A percentile compares a stretch with the other conserved stretches of the same genome.
Conservation (phyloP, 2,113 vertebrate genomes). For the Salvelinus fontinalis region DNA sequence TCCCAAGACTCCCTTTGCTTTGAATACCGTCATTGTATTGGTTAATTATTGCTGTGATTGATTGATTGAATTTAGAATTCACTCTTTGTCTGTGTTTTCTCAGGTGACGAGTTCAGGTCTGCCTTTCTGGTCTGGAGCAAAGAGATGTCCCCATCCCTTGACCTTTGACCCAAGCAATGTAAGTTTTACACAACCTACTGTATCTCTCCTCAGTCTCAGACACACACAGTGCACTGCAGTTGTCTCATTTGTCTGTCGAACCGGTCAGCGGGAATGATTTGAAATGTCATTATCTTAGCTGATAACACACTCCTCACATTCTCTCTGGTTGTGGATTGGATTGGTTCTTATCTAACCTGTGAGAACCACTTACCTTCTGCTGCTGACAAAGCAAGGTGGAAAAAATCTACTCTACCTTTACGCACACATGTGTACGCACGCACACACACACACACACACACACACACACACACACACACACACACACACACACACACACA, state of each 20-base stretch:
- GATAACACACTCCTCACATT: conserved; percentile 31
- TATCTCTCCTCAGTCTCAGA: conserved; percentile 7
- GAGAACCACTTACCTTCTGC: conserved; percentile 16
- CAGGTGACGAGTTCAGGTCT: conserved; percentile 73
- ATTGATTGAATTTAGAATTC: neutral
- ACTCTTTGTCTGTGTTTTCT: conserved; percentile 11
- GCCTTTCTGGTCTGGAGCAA: conserved; percentile 80
- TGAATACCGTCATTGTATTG: neutral
- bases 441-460: neutral
- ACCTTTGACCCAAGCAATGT: conserved; percentile 76
- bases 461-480: no score
- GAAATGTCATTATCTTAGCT: conserved; percentile 34
- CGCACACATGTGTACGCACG: no score
- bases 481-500: no score
- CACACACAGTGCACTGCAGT: neutral
- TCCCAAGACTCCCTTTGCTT: neutral
- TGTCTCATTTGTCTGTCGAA: conserved; percentile 16
- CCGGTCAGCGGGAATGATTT: conserved; percentile 14
- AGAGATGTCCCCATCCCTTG: conserved; percentile 80
- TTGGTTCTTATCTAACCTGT: conserved; percentile 43
- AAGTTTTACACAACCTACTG: conserved; percentile 53
- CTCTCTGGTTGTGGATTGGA: conserved; percentile 23
- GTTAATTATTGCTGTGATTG: neutral
- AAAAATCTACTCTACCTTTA: neutral
- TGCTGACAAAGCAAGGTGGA: neutral